Conservation (phyloP, 92 coral and sea anemone genomes). For the Meandrina meandrites region DNA sequence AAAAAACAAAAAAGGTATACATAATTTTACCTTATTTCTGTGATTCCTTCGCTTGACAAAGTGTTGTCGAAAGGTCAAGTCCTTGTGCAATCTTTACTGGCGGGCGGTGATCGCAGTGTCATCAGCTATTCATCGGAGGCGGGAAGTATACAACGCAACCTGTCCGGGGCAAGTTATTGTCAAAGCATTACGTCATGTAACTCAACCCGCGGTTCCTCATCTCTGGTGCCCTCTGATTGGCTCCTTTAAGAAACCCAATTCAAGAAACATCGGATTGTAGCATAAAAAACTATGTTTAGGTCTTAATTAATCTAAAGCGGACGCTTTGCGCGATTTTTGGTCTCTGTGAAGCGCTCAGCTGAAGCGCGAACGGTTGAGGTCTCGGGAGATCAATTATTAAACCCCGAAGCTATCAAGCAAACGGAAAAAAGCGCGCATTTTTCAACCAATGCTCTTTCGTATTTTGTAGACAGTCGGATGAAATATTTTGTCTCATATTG, state of each 20-base stretch:
- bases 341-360: background rate
- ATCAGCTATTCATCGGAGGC: conserved; percentile 17
- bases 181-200: conserved; percentile 38
- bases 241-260: background rate
- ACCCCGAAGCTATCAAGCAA: background rate
- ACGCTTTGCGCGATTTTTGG: background rate
- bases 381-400: conserved; percentile 16
- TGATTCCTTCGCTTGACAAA: background rate
- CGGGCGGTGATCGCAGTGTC: background rate
- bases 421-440: background rate
- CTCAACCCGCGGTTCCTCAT: background rate
- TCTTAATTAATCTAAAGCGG: background rate
- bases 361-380: background rate
- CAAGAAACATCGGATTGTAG: background rate
- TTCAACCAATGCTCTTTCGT: background rate
- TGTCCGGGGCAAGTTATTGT: conserved; percentile 16
- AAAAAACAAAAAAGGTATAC: background rate
- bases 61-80: conserved; percentile 35
- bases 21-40: conserved; percentile 9
- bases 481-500: background rate
- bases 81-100: background rate
- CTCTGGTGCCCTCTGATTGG: background rate
- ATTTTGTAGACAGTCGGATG: background rate
- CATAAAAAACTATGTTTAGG: background rate
- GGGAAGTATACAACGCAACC: conserved; percentile 6